A percentile compares a stretch with the other conserved stretches of the same genome.
phyloP scores from a whole-genome alignment of 2,113 vertebrate species.

The Plecturocebus donacophilus region DNA sequence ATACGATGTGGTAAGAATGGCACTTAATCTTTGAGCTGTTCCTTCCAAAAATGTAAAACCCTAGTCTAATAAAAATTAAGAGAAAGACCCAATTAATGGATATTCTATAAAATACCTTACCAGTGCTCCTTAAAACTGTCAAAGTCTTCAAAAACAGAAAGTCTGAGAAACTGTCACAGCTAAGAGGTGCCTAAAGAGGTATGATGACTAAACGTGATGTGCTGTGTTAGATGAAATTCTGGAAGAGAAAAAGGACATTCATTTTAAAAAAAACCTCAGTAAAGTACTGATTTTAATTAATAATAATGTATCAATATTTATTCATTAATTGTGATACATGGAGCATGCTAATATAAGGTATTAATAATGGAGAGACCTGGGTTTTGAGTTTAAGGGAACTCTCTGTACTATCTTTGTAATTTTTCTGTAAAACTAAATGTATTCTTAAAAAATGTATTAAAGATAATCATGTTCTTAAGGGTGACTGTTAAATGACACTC shows the following conservation, averaged over 20 bases:
- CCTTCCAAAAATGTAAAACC: neutral
- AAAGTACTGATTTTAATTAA: neutral
- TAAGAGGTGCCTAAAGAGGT: neutral
- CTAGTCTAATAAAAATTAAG: neutral
- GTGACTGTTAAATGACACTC: neutral
- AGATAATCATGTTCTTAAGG: neutral
- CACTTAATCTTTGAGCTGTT: neutral
- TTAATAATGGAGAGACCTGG: neutral
- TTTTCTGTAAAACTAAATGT: neutral
- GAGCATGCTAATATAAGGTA: neutral
- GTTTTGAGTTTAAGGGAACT: neutral
- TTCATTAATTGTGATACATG: neutral
- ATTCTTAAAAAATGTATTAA: neutral
- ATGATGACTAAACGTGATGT: neutral
- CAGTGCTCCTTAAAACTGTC: neutral
- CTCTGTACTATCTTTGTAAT: neutral
- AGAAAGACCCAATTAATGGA: neutral
- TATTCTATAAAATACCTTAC: neutral
- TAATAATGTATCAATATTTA: neutral
- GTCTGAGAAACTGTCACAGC: neutral
- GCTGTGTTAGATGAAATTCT: neutral
- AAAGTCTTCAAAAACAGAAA: neutral
- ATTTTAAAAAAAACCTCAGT: neutral
- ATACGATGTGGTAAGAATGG: neutral
- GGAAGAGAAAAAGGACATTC: neutral